Percentiles rank a stretch among this genome's conserved stretches.
Evolutionary conservation across 2,113 vertebrate genomes (phyloP).

Genomic region (Paramormyrops kingsleyae): DNA sequence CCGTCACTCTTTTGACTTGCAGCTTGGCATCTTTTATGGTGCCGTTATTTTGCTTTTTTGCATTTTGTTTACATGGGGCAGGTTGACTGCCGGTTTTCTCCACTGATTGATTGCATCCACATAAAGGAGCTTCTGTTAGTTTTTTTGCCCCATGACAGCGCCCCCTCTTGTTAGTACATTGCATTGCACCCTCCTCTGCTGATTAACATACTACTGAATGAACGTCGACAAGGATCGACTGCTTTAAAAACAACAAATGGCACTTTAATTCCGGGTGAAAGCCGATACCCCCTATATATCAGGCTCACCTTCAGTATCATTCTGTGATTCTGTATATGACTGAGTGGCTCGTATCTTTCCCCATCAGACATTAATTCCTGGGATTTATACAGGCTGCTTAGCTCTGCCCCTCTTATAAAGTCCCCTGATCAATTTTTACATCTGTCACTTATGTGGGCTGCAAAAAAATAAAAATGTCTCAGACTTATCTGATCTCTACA

Average conservation of each 20-base stretch:
- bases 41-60: background rate
- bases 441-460: background rate
- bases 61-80: constrained; percentile 1
- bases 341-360: background rate
- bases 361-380: background rate
- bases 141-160: background rate
- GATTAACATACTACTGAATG: background rate
- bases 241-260: background rate
- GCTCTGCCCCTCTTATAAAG: background rate
- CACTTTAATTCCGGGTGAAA: background rate
- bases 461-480: background rate
- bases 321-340: background rate
- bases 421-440: background rate
- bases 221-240: background rate
- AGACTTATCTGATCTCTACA: background rate
- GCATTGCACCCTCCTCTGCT: background rate
- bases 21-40: constrained; percentile 13
- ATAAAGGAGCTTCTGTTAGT: constrained; percentile 17
- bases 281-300: background rate
- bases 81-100: constrained; percentile 26
- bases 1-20: constrained; percentile 9
- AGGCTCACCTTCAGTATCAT: background rate
- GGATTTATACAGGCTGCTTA: background rate
- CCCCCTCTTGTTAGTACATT: too few relatives aligned
- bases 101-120: constrained; percentile 20